phyloP scores from a whole-genome alignment of 2,113 vertebrate genomes.

The Apus apus region DNA sequence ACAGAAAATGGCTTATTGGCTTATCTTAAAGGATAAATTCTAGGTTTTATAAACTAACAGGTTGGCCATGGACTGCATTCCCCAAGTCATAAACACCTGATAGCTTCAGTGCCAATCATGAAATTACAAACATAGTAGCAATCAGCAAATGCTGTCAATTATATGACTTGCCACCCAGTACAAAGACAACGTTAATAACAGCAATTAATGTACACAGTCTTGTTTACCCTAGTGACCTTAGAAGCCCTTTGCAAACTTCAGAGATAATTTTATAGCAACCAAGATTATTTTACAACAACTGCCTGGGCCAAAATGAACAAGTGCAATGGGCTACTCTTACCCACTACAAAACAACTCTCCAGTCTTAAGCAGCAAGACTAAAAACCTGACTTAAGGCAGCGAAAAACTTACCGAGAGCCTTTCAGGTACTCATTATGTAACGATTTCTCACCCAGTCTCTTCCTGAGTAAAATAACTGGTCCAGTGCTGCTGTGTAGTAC shows the following conservation, averaged over 20 bases:
- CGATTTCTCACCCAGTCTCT: neutral
- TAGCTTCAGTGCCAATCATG: neutral
- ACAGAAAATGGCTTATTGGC: neutral
- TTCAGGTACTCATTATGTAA: neutral
- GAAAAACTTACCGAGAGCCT: neutral
- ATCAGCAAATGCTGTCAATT: neutral
- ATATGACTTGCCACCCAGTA: neutral
- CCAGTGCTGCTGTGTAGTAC: neutral
- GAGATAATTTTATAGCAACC: neutral
- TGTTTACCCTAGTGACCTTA: neutral
- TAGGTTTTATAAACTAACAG: neutral
- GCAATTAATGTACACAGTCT: neutral
- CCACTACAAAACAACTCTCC: neutral
- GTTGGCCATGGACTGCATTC: neutral
- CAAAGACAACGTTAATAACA: neutral
- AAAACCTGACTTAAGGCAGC: neutral
- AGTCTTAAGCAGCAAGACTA: neutral
- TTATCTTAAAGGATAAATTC: neutral
- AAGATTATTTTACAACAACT: neutral
- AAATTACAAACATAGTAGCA: neutral
- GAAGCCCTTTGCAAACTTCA: neutral
- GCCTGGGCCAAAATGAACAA: neutral
- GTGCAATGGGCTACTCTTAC: fast-evolving
- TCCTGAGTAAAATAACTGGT: neutral
- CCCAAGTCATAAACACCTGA: neutral